phyloP scores from a whole-genome alignment of 2,113 vertebrate species.

The Mixornis gularis region DNA sequence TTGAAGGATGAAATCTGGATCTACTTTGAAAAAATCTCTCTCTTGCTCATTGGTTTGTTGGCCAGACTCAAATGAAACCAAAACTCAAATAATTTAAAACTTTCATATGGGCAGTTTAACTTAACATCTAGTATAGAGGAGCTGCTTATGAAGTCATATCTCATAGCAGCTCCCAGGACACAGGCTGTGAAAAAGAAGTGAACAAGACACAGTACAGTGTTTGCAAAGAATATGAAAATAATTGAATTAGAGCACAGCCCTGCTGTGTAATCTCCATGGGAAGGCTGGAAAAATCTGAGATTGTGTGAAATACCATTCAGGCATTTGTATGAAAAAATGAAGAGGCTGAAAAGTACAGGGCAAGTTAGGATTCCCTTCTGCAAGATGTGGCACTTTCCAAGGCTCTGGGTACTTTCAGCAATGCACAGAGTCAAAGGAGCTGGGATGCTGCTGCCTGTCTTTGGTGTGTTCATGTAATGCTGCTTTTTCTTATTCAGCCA shows the following conservation, averaged over 20 bases:
- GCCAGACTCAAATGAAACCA: not conserved
- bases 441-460: not conserved
- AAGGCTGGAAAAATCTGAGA: not conserved
- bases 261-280: not conserved
- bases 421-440: not conserved
- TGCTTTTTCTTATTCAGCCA: not conserved
- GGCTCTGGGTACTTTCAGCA: not conserved
- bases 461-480: fast-evolving
- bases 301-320: not conserved
- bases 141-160: not conserved
- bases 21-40: conserved; percentile 1
- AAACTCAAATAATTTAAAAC: not conserved
- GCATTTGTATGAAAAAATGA: not conserved
- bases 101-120: not conserved
- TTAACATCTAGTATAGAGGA: not conserved
- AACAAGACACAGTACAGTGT: not conserved
- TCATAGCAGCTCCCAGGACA: not conserved
- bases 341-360: not conserved
- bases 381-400: not conserved
- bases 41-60: not conserved
- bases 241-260: not conserved
- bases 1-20: conserved; percentile 36
- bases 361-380: not conserved
- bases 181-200: not conserved
- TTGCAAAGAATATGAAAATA: not conserved